Evolutionary conservation across 2,888 invertebrate species (phyloP).

Genomic region (Pseudococcus jackbeardsleyi): DNA sequence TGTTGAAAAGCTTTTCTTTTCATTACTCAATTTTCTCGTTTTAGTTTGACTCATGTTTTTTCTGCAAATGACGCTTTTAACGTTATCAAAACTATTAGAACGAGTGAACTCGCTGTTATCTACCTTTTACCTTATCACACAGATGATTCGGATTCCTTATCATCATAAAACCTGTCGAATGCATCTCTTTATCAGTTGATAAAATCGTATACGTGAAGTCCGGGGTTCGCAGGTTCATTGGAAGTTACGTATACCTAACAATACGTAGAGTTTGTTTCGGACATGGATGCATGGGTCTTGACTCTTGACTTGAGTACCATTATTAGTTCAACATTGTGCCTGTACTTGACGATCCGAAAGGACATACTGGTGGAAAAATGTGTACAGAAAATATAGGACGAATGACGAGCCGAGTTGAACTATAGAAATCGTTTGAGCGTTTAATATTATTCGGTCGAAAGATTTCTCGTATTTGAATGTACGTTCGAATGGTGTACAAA

Average conservation of each 20-base stretch:
- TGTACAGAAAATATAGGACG: background rate
- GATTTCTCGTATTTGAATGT: background rate
- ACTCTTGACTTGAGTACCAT: background rate
- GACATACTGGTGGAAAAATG: background rate
- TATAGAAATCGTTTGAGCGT: background rate
- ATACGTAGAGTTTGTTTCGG: too few species aligned
- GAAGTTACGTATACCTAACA: too few species aligned
- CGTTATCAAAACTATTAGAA: too few species aligned
- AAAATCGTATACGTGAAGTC: too few species aligned
- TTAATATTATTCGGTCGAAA: conserved; percentile 3
- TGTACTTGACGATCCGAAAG: background rate
- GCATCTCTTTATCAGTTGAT: background rate
- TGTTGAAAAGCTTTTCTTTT: too few species aligned
- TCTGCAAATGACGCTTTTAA: too few species aligned
- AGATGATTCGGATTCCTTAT: background rate
- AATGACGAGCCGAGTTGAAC: background rate
- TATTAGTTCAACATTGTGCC: background rate
- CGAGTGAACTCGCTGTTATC: too few species aligned
- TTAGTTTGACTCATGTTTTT: too few species aligned
- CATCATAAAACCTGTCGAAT: background rate
- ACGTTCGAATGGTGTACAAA: background rate
- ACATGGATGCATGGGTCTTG: too few species aligned
- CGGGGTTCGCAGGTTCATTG: too few species aligned
- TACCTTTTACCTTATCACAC: too few species aligned
- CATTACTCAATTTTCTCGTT: too few species aligned